Base-by-base conservation (phyloP, 1,140 invertebrate species). In the Homalodisca vitripennis region DNA sequence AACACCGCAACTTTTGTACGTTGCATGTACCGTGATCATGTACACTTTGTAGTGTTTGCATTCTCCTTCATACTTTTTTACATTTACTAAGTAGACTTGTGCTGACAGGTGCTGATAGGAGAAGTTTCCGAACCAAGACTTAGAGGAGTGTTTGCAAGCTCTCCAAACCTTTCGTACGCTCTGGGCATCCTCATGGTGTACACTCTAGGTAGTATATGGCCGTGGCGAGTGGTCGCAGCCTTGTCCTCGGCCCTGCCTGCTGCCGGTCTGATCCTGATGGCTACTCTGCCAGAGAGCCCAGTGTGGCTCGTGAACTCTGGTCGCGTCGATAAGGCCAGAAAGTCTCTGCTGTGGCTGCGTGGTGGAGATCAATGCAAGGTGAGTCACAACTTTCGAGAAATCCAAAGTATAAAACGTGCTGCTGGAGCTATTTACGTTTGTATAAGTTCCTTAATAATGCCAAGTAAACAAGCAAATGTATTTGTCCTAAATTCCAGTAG, bases 161-260 rank as follows among this genome's bases (percentile, higher is more conserved):
- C 85, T 0, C 85, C 87, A 0, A 87, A 88, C 66, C 85, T 88
- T 1, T 85, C 88, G 20, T 90, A 90, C 70, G 87, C 88, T 0
- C 74, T 87, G 3, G 90, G 90, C n/a, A 89, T 91, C 30, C 78
- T 91, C 0, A 76, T 90, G 17, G 86, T 90, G 32, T 91, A 91
- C 70, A 82, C 81, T 2, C 77, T 91, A 1, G 89, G 89, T 0
- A 84, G 84, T 0, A 74, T 81, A 10, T 77, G 89, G 2, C 79
- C 83, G 14, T 92, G 90, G 89, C 75, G 87, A 34, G 77, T 77
- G 14, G 88, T 91, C 47, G 88, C 89, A 1, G 80, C 81, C 72
- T 81, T 85, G 22, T 86, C 85, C 34, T 82, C 83, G 22, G 76
- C 87, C 26, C 76, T 90, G 27, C 89, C 89, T 0, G 31, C 79